Evolutionary conservation across 2,113 vertebrate genomes (phyloP).

Genomic region (Phrynocephalus versicolor): DNA sequence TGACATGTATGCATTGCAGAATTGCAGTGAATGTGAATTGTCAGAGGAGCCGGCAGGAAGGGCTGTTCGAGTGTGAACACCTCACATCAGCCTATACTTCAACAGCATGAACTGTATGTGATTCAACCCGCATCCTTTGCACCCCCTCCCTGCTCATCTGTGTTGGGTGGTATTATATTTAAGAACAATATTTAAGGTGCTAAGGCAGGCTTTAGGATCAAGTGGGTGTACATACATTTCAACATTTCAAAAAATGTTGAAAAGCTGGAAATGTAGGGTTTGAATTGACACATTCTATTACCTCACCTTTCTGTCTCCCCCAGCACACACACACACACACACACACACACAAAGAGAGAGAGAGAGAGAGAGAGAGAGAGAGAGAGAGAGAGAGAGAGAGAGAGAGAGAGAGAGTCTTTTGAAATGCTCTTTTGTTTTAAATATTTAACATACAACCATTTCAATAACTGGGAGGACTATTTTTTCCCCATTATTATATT

Average conservation of each 20-base stretch:
- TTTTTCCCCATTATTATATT: not conserved
- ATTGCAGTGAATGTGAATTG: slow-evolving; percentile 9
- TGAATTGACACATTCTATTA: not conserved
- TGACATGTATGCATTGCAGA: not conserved
- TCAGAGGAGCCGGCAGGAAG: not conserved
- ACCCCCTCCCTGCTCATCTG: not conserved
- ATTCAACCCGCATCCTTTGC: not conserved
- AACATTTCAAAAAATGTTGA: slow-evolving; percentile 1
- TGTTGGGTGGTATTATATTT: not conserved
- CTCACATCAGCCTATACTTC: slow-evolving; percentile 7
- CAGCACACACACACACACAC: not conserved
- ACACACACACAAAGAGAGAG: too few relatives aligned
- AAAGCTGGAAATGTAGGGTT: not conserved
- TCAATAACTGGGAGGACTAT: not conserved
- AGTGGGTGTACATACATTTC: not conserved
- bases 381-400: too few relatives aligned
- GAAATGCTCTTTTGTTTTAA: slow-evolving; percentile 1
- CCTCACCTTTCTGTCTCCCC: not conserved
- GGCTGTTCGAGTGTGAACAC: not conserved
- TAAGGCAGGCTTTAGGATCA: not conserved
- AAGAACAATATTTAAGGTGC: slow-evolving; percentile 27
- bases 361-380: too few relatives aligned
- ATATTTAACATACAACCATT: not conserved
- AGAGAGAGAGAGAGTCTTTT: not conserved
- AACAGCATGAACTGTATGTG: not conserved